Percentiles rank a stretch among this genome's conserved stretches.
Conservation (phyloP, 2,888 invertebrate genomes). For the Yponomeuta sedellus region DNA sequence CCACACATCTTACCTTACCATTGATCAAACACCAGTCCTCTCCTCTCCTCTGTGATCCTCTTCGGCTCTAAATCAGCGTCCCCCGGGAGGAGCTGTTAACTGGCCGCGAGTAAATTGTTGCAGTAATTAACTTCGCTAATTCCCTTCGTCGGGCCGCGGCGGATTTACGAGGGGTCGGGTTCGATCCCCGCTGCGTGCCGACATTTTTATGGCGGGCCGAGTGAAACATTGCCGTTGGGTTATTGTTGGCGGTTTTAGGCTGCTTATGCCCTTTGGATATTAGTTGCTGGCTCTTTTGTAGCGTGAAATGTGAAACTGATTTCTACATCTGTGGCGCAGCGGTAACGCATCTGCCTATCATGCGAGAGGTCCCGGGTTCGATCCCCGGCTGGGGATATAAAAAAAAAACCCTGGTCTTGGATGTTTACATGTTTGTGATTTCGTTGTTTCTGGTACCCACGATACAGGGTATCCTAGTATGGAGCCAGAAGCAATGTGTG, state of each 20-base stretch:
- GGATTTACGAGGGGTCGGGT: background rate
- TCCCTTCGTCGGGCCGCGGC: background rate
- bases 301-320: too few relatives aligned
- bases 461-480: too few relatives aligned
- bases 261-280: background rate
- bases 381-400: too few relatives aligned
- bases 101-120: background rate
- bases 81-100: constrained; percentile 2
- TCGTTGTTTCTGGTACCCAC: too few relatives aligned
- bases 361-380: too few relatives aligned
- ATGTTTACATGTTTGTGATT: too few relatives aligned
- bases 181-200: background rate
- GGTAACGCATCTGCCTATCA: too few relatives aligned
- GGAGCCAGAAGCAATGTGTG: too few relatives aligned
- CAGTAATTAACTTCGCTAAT: constrained; percentile 9
- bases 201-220: background rate
- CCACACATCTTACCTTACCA: background rate
- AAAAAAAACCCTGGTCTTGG: too few relatives aligned
- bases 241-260: background rate
- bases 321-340: too few relatives aligned
- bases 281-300: background rate
- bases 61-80: background rate
- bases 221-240: background rate
- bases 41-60: background rate
- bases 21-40: background rate